Base-by-base conservation (phyloP, 2,888 invertebrate genomes). In the Andrena minutula region DNA sequence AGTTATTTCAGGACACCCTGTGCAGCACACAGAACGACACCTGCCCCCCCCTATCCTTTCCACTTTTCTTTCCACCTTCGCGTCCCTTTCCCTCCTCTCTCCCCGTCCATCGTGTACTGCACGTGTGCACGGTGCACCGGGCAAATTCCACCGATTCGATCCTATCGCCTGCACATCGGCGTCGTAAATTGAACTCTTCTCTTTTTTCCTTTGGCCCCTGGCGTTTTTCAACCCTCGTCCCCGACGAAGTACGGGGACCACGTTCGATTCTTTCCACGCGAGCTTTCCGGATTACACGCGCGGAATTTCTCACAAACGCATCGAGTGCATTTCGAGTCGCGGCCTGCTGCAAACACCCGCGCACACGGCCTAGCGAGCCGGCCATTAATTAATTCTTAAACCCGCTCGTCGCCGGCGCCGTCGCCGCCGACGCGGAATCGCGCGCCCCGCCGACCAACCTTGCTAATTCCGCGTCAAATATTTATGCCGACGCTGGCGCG, bases 171-270 rank as follows among this genome's bases (percentile, higher is more conserved):
- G 68, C 79, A 66, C 80, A 79, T 79, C 84, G 72, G 72, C 73
- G 66, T 86, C 82, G 84, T 86, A 86, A 87, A 86, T 87, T 79
- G 81, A 84, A 77, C 75, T 76, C 79, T 76, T 78, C 60, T 61
- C 63, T 63, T 73, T 71, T 63, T 74, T 68, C 7, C 5, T 8
- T 41, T 16, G 1, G 10, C 12, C 7, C 20, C 10, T 10, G 23
- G 41, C 10, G n/a, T 23, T 20, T 26, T 73, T n/a, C 53, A 6
- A 12, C 1, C 16, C 8, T 23, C 8, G 35, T 32, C 23, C 26
- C 20, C 56, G 56, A 26, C 23, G 23, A 10, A 23, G 23, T 23
- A 4, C 26, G 3, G 20, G 41, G 41, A 16, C 56, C 56, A 56
- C 58, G 60, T 74, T 78, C 81, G 53, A 80, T 81, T 75, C 74